Evolutionary conservation across 2,113 vertebrate species (phyloP).

Genomic region (Crotophaga sulcirostris): DNA sequence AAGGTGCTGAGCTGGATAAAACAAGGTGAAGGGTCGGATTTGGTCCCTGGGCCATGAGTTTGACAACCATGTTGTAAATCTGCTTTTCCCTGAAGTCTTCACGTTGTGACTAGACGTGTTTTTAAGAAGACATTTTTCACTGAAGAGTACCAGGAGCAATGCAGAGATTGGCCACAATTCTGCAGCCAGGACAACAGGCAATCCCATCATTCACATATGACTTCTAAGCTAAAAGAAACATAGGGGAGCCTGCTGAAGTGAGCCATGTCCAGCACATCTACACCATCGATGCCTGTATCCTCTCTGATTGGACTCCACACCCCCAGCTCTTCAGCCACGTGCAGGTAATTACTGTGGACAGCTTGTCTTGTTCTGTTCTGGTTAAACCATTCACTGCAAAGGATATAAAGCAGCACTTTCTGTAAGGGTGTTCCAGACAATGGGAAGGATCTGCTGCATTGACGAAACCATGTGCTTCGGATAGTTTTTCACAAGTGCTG

Average conservation of each 20-base stretch:
- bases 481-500: slow-evolving; percentile 96
- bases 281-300: too few species aligned
- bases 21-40: too few species aligned
- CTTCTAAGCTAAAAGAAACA: neutral
- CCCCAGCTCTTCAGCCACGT: neutral
- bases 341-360: neutral
- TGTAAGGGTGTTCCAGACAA: slow-evolving; percentile 97
- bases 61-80: too few species aligned
- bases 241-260: neutral
- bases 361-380: neutral
- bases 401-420: slow-evolving; percentile 99
- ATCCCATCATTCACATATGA: neutral
- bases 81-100: neutral
- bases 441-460: slow-evolving; percentile 98
- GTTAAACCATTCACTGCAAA: slow-evolving; percentile 11
- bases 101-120: neutral
- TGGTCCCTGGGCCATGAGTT: too few species aligned
- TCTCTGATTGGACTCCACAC: too few species aligned
- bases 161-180: fast-evolving
- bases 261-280: neutral
- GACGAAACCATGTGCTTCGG: slow-evolving; percentile 97
- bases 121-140: neutral
- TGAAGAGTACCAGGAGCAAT: neutral
- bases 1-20: too few species aligned
- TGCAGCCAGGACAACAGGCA: neutral